phyloP scores from a whole-genome alignment of 2,888 invertebrate species.

The Chymomyza caudatula region DNA sequence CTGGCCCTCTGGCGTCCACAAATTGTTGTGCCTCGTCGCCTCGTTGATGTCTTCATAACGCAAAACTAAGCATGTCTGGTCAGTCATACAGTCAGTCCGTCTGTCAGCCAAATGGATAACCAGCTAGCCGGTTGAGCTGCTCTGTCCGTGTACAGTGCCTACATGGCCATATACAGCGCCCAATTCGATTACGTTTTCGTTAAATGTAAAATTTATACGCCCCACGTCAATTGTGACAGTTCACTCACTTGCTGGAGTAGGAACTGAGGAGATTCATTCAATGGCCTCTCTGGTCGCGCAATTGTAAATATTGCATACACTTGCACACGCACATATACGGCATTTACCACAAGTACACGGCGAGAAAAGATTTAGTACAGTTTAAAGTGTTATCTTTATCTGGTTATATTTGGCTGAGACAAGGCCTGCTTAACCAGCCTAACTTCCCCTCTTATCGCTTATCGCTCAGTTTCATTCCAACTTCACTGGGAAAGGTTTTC shows the following conservation, averaged over 20 bases:
- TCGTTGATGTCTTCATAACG: slow-evolving; percentile 66
- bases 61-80: background rate
- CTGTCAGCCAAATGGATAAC: background rate
- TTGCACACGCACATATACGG: background rate
- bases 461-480: too few species aligned
- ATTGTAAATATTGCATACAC: slow-evolving; percentile 8
- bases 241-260: slow-evolving; percentile 61
- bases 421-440: too few species aligned
- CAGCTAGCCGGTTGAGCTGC: slow-evolving; percentile 9
- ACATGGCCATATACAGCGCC: slow-evolving; percentile 71
- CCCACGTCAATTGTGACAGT: slow-evolving; percentile 74
- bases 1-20: slow-evolving; percentile 55
- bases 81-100: background rate
- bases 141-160: background rate
- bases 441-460: too few species aligned
- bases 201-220: slow-evolving; percentile 74
- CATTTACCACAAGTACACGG: background rate
- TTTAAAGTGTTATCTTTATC: background rate
- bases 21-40: slow-evolving; percentile 59
- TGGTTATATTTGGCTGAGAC: too few species aligned
- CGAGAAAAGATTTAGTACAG: too few species aligned
- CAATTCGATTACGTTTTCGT: slow-evolving; percentile 74
- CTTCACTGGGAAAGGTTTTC: too few species aligned
- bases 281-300: slow-evolving; percentile 1
- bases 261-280: background rate